A percentile compares a stretch with the other conserved stretches of the same genome.
Evolutionary conservation across 2,113 vertebrate species (phyloP).

Genomic region (Lamprotornis superbus): DNA sequence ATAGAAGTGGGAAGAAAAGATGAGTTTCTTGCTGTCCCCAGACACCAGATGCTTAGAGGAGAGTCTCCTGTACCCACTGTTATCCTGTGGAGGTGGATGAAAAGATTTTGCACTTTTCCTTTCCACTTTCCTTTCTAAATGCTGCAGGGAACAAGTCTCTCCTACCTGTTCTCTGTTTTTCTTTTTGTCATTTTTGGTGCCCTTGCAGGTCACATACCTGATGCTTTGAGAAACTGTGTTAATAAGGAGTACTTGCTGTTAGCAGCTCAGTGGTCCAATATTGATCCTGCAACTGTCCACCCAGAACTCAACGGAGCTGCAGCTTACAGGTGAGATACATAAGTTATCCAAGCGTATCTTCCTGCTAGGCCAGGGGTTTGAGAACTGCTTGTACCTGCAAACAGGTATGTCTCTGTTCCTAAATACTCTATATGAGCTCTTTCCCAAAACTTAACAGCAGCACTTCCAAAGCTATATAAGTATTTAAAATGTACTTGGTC

Average conservation of each 20-base stretch:
- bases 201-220: slow-evolving; percentile 86
- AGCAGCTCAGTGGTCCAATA: slow-evolving; percentile 88
- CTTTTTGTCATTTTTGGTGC: background rate
- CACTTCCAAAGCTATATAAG: background rate
- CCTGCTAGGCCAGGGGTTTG: background rate
- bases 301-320: slow-evolving; percentile 87
- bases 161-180: background rate
- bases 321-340: slow-evolving; percentile 79
- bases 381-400: background rate
- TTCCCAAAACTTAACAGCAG: background rate
- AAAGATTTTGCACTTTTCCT: background rate
- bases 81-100: background rate
- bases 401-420: background rate
- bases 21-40: background rate
- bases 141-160: background rate
- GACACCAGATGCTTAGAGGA: background rate
- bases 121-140: background rate
- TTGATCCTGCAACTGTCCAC: slow-evolving; percentile 87
- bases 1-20: background rate
- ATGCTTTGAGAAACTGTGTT: slow-evolving; percentile 92
- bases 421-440: background rate
- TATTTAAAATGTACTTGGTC: background rate
- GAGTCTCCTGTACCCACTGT: background rate
- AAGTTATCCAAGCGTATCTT: background rate
- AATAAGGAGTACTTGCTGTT: slow-evolving; percentile 94